Evolutionary conservation across 1,140 invertebrate species (phyloP), one percentile per base, ranked within the genome.

Genomic region (Reticulitermes speratus): DNA sequence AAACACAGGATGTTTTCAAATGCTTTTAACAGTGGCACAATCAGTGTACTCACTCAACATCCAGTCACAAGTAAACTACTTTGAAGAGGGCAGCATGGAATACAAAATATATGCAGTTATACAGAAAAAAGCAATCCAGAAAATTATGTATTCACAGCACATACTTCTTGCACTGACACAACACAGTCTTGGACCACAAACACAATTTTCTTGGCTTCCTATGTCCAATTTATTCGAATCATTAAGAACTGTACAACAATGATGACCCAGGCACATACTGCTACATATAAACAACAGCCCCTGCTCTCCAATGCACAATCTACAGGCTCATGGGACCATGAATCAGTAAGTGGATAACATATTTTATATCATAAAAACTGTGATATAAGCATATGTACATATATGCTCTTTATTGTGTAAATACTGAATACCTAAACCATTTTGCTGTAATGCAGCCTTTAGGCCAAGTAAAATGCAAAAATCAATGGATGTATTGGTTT

Each of bases 191-290:
- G 55, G 6, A 23, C 55, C n/a, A 55, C 48, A 84, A 55, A 44
- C 32, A 84, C 52, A 55, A 55, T 16, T 21, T 5, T 55, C 52
- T 84, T 45, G 52, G 52, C 45, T 30, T 84, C 45, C 45, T 84
- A 75, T 45, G 75, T 44, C 65, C 82, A 82, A 38, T 86, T 86
- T 86, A 86, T 86, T 86, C 65, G 38, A 86, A 86, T 84, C 55
- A 86, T 86, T 82, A 75, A 86, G 75, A 82, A 82, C 69, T 86
- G 30, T 86, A 86, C 85, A 86, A 86, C 65, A 86, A 48, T 86
- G 81, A 82, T 86, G 75, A 82, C 55, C 44, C 30, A 84, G 30
- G 65, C 65, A 75, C 65, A 65, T 65, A 23, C 25, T 65, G 59
- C 25, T 65, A 65, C 59, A 75, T n/a, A 75, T 30, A 25, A 75